Percentiles rank a stretch among this genome's conserved stretches.
phyloP scores from a whole-genome alignment of 1,140 invertebrate genomes.

The Drosophila erecta region DNA sequence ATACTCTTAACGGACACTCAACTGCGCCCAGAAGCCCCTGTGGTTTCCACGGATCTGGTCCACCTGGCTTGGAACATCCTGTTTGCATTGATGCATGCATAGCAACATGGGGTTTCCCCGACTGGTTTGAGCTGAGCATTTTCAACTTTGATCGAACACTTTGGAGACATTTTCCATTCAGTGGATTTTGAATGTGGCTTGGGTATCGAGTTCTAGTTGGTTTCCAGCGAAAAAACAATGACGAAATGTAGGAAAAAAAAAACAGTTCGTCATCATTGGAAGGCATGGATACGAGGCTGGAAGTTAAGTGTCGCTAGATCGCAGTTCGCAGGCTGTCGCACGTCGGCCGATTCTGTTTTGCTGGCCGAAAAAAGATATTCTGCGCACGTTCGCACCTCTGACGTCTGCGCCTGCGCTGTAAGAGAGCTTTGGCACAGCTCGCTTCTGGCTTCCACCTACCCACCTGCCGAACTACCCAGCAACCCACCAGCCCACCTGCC shows the following conservation, averaged over 20 bases:
- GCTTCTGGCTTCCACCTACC: constrained; percentile 2
- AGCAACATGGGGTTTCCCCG: constrained; percentile 26
- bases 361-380: constrained; percentile 58
- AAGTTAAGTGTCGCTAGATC: constrained; percentile 6
- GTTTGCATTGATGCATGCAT: constrained; percentile 47
- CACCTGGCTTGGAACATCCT: constrained; percentile 18
- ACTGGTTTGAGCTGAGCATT: constrained; percentile 7
- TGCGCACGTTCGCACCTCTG: constrained; percentile 61
- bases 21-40: constrained; percentile 2
- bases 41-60: constrained; percentile 21
- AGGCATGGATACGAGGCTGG: background rate
- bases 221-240: constrained; percentile 55
- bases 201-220: constrained; percentile 8
- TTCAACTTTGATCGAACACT: constrained; percentile 1
- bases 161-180: constrained; percentile 29
- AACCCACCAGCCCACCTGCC: background rate
- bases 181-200: background rate
- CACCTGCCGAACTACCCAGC: background rate
- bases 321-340: constrained; percentile 48
- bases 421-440: constrained; percentile 24
- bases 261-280: constrained; percentile 23
- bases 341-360: constrained; percentile 49
- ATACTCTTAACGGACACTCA: background rate
- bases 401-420: constrained; percentile 73
- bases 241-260: constrained; percentile 35